Evolutionary conservation across 2,113 vertebrate species (phyloP), one percentile per base, ranked within the genome.

Genomic region (Vombatus ursinus): DNA sequence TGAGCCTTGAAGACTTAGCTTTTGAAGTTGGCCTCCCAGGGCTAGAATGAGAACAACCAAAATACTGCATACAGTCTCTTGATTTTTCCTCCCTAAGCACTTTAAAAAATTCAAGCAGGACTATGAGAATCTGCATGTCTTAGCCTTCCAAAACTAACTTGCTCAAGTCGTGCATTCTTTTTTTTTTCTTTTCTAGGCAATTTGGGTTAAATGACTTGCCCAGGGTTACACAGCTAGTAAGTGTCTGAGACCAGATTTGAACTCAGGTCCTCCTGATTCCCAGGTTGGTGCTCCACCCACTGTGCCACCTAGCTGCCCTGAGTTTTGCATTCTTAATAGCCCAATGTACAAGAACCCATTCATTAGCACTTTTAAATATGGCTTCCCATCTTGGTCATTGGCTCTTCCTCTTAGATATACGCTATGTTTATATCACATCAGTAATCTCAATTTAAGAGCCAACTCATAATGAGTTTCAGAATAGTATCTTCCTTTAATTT

Each of bases 1-100:
- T 95, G 97, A 97, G 95, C 97, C 98, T 98, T 96, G 97, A 95
- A 97, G 98, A 96, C 48, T 84, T 95, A 68, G 95, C 89, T 97
- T 98, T 98, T 98, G 96, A 98, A 98, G 97, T 52, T 25, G 44
- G 50, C 92, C 97, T 98, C 95, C 68, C 94, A 92, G n/a, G 92
- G 97, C 52, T 93, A 94, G 91, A 97, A 95, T 24, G 90, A 1
- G 52, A 91, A 96, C 90, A 96, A 94, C 68, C 61, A 54, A 96
- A 95, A 95, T 47, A 92, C 25, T 93, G 90, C 96, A 95, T 94
- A 24, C 50, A 44, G 7, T 8, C 89, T 92, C 90, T 94, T 96
- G 77, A 50, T 95, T 94, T 51, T 90, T 19, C 50, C 52, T 23
- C 25, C 47, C 44, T n/a, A 31, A 68, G 16, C 84, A 52, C 50